phyloP scores from a whole-genome alignment of 2,113 vertebrate genomes.

The Dasyprocta punctata region DNA sequence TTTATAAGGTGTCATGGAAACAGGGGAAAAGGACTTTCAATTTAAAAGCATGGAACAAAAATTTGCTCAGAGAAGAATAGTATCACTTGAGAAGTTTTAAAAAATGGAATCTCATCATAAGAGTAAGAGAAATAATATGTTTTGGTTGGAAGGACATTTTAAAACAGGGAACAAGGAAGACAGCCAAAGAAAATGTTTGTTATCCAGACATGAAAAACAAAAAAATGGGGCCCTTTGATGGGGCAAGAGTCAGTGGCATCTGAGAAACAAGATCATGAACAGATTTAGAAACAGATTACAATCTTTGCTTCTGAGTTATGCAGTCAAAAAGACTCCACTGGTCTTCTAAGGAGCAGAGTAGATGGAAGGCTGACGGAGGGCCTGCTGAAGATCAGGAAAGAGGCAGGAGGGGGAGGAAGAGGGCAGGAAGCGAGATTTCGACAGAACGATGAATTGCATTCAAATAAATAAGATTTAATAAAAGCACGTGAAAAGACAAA shows the following conservation, averaged over 20 bases:
- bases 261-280: constrained; percentile 42
- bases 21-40: not conserved
- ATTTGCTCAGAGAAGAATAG: not conserved
- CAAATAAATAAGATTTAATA: constrained; percentile 76
- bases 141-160: constrained; percentile 36
- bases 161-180: constrained; percentile 28
- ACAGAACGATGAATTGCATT: constrained; percentile 65
- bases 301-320: constrained; percentile 7
- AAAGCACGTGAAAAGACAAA: constrained; percentile 56
- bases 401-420: not conserved
- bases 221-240: constrained; percentile 54
- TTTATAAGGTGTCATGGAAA: not conserved
- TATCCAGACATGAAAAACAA: constrained; percentile 45
- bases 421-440: not conserved
- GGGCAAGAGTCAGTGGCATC: not conserved
- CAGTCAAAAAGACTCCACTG: not conserved
- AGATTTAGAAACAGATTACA: constrained; percentile 51
- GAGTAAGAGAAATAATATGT: not conserved
- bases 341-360: not conserved
- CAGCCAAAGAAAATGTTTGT: constrained; percentile 37
- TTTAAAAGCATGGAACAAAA: not conserved
- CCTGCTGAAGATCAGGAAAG: not conserved
- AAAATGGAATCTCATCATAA: constrained; percentile 30
- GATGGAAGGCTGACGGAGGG: not conserved
- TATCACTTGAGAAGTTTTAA: not conserved